Evolutionary conservation across 2,797 vertebrate species (phyloP).

Genomic region (Zenarchopterus dispar): DNA sequence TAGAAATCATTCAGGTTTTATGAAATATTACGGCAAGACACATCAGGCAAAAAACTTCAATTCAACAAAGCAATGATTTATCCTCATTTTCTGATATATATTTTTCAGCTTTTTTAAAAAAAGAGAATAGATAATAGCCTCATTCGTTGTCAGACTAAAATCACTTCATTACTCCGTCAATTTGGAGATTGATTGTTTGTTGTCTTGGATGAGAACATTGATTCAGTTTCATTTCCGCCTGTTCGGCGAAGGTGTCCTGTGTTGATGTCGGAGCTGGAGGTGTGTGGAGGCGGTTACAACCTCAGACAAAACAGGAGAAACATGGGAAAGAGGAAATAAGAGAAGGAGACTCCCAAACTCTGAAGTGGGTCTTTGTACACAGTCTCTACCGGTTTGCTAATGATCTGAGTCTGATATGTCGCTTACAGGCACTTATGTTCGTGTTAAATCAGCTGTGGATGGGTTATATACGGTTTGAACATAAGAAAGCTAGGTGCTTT

Average conservation of each 20-base stretch:
- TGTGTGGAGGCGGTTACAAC: background rate
- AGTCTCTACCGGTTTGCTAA: background rate
- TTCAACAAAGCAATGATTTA: background rate
- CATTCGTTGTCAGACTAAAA: slow-evolving; percentile 4
- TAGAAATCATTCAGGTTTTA: too few relatives aligned
- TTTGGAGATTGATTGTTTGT: background rate
- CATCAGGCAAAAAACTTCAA: too few relatives aligned
- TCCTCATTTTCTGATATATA: background rate
- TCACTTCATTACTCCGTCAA: background rate
- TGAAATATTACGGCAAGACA: too few relatives aligned
- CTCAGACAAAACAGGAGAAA: background rate
- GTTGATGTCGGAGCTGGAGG: background rate
- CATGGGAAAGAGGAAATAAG: background rate
- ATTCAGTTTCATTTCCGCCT: slow-evolving; percentile 3
- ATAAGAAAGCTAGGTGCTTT: background rate
- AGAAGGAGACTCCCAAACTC: background rate
- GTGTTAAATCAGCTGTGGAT: background rate
- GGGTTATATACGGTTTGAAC: background rate
- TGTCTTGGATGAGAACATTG: slow-evolving; percentile 7
- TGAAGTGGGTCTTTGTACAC: background rate
- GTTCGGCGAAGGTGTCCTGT: background rate
- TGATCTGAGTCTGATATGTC: background rate
- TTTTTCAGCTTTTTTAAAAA: background rate
- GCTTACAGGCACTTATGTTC: background rate
- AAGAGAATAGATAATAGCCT: background rate